These are phyloP conservation scores for Lacerta agilis DNA, from an alignment of 2,797 vertebrate genomes.

Conservation along the genomic window DNA sequence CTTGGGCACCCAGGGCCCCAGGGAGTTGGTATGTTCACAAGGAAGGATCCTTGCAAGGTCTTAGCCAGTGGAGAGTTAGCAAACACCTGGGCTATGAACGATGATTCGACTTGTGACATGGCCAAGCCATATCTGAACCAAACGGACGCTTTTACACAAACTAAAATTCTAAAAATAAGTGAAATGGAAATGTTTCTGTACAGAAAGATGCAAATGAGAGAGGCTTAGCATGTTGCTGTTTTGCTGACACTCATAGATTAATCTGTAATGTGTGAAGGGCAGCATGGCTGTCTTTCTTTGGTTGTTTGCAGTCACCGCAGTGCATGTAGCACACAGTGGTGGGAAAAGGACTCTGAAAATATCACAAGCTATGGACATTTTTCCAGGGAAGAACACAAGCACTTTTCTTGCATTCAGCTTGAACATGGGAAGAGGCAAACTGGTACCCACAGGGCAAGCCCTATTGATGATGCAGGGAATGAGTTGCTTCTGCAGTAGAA, in stretches of 20 bases:
- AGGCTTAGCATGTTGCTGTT: not conserved
- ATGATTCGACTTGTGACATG: constrained; percentile 43
- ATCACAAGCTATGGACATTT: not conserved
- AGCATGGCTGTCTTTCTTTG: not conserved
- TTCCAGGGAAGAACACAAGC: not conserved
- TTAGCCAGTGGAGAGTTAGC: constrained; percentile 28
- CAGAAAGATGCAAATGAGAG: not conserved
- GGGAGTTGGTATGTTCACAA: not conserved
- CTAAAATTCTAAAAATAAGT: not conserved
- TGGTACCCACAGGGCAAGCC: too few relatives aligned
- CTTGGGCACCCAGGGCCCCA: too few relatives aligned
- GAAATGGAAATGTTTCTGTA: constrained; percentile 8
- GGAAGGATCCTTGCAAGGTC: constrained; percentile 37
- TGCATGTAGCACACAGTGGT: not conserved
- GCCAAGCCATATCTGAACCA: constrained; percentile 13
- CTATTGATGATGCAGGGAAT: not conserved
- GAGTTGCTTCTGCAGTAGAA: not conserved
- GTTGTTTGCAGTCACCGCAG: not conserved
- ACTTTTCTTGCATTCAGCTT: too few relatives aligned
- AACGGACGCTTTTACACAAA: not conserved
- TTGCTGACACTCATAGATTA: not conserved
- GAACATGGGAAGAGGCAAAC: too few relatives aligned
- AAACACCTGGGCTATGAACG: constrained; percentile 40
- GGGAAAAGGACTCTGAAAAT: not conserved
- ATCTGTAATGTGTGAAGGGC: constrained; percentile 1